Base-by-base conservation (phyloP, 2,797 vertebrate species). In the Xenopus petersii region DNA sequence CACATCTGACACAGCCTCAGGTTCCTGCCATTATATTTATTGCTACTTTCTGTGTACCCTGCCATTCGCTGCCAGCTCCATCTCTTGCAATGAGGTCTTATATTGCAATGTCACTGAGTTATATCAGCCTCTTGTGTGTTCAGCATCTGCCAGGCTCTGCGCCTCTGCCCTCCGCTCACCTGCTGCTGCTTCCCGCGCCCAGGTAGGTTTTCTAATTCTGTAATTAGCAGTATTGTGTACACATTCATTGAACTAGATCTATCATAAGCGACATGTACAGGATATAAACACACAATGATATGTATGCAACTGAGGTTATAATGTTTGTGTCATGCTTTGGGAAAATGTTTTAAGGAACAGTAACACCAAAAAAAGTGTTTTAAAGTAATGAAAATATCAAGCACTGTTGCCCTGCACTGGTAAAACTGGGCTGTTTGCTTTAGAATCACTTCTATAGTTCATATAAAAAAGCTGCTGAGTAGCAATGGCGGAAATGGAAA, bases 121-220 rank as follows among this genome's bases (percentile, higher is more conserved):
- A 93, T 93, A 88, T 96, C 93, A 94, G 92, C 93, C 90, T 95
- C 69, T 67, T 94, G 56, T 87, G 76, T 79, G 76, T 90, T 55
- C 88, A 77, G 71, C 71, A 82, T 82, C 88, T 83, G 83, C 86
- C 89, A 30, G 56, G 75, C 55, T 80, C 54, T 64, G 75, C 0
- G 62, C 66, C 21, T 7, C 58, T 70, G 80, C 3, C 80, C 67
- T 71, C 24, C 13, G 69, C 58, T 4, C 0, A 58, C 12, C 56
- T 51, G 54, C 26, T 51, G 6, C 54, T n/a, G 46, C 59, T 68
- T 0, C 16, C 56, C 9, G 64, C 47, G 33, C 56, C 58, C 75
- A 75, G 82, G 84, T 85, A 75, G 83, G n/a, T 58, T 64, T 30
- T n/a, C 49, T 4, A 26, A 15, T 1, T 42, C 11, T 51, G 49